A percentile compares a stretch with the other conserved stretches of the same genome.
Conservation (phyloP, 1,140 invertebrate species). For the Telenomus remus region DNA sequence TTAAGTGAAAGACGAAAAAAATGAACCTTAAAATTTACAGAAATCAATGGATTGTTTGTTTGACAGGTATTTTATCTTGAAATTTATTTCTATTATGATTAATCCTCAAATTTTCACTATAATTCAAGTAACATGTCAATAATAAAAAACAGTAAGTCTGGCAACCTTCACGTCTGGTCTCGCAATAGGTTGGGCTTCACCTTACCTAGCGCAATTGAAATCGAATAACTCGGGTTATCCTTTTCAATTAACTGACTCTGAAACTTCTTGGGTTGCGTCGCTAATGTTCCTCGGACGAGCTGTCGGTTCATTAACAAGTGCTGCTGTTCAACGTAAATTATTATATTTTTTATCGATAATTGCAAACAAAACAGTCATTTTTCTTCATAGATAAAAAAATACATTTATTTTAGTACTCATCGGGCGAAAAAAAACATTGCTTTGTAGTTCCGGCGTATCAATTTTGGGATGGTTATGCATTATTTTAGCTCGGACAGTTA, state of each 20-base stretch:
- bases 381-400: too few species aligned
- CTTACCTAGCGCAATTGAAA: constrained; percentile 71
- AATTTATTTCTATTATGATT: neutral
- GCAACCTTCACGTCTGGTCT: constrained; percentile 65
- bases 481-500: constrained; percentile 65
- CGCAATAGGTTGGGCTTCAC: constrained; percentile 71
- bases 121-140: too few species aligned
- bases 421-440: constrained; percentile 76
- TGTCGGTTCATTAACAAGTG: constrained; percentile 63
- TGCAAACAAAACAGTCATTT: too few species aligned
- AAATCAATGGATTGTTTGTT: too few species aligned
- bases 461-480: constrained; percentile 75
- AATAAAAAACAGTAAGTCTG: constrained; percentile 68
- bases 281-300: constrained; percentile 70
- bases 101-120: too few species aligned
- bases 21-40: too few species aligned
- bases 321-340: constrained; percentile 69
- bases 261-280: constrained; percentile 72
- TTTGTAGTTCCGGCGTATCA: constrained; percentile 73
- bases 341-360: too few species aligned
- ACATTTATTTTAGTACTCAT: constrained; percentile 66
- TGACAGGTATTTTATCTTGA: too few species aligned
- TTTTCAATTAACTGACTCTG: constrained; percentile 61
- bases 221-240: constrained; percentile 51
- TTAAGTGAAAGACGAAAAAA: too few species aligned